A percentile compares a stretch with the other conserved stretches of the same genome.
Evolutionary conservation across 2,113 vertebrate genomes (phyloP).

Genomic region (Aepyceros melampus): DNA sequence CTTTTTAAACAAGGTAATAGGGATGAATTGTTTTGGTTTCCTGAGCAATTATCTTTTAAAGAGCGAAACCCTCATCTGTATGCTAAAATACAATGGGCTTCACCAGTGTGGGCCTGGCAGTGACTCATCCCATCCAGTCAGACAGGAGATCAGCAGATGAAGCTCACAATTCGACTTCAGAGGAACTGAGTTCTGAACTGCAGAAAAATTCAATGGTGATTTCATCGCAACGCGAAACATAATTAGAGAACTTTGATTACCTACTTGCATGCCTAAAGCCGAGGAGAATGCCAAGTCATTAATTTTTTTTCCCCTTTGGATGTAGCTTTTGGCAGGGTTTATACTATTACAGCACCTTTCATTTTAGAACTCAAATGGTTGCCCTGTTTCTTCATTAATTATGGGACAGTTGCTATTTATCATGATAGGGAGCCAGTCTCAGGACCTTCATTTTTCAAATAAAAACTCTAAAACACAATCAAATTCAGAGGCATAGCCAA

Average conservation of each 20-base stretch:
- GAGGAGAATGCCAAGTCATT: background rate
- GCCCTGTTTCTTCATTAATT: conserved; percentile 19
- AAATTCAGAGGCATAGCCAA: background rate
- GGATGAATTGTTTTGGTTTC: background rate
- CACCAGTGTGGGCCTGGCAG: background rate
- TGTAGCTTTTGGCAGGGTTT: conserved; percentile 25
- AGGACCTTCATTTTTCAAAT: conserved; percentile 30
- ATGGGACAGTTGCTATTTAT: background rate
- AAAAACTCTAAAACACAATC: background rate
- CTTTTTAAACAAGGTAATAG: conserved; percentile 30
- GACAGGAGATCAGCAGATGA: background rate
- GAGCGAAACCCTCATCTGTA: background rate
- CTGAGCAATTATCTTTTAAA: conserved; percentile 22
- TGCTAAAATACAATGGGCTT: background rate
- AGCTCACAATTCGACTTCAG: background rate
- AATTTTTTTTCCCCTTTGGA: background rate
- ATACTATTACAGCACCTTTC: conserved; percentile 14
- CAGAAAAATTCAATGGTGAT: conserved; percentile 11
- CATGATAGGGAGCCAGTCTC: background rate
- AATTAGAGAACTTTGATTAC: conserved; percentile 29
- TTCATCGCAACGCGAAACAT: conserved; percentile 18
- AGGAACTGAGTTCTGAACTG: background rate
- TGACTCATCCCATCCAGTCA: background rate
- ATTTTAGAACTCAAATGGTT: conserved; percentile 11
- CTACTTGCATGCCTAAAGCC: background rate